Evolutionary conservation across 1,140 invertebrate species (phyloP).

Genomic region (Catajapyx aquilonaris): DNA sequence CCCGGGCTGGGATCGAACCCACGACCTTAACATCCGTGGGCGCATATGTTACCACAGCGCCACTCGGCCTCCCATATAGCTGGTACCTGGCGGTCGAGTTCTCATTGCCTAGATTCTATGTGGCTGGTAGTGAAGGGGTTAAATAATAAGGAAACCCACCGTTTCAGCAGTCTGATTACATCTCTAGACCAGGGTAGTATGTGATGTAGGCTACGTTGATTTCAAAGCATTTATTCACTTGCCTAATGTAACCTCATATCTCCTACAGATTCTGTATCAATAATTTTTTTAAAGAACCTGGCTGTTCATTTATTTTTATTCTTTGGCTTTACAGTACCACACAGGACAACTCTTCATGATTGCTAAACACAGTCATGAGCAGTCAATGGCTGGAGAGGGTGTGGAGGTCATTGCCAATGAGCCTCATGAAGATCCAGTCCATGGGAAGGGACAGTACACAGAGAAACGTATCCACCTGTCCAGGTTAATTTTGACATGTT

Average conservation of each 20-base stretch:
- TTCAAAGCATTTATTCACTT: constrained; percentile 1
- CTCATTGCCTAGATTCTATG: too few species aligned
- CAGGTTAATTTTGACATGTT: too few species aligned
- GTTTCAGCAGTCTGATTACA: too few species aligned
- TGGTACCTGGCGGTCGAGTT: too few species aligned
- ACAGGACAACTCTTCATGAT: constrained; percentile 91
- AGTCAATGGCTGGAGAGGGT: constrained; percentile 73
- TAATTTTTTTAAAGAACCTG: constrained; percentile 5
- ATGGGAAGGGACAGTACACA: constrained; percentile 71
- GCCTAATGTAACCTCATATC: constrained; percentile 1
- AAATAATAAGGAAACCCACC: too few species aligned
- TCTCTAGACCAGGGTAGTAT: too few species aligned
- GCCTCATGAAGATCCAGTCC: constrained; percentile 48
- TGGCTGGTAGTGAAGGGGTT: too few species aligned
- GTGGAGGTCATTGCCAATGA: constrained; percentile 74
- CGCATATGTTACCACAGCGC: too few species aligned
- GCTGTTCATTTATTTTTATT: constrained; percentile 4
- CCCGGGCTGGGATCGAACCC: too few species aligned
- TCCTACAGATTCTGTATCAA: constrained; percentile 4
- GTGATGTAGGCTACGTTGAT: too few species aligned
- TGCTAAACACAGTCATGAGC: constrained; percentile 73
- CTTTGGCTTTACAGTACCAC: constrained; percentile 42
- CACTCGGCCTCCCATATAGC: too few species aligned
- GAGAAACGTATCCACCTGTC: constrained; percentile 82
- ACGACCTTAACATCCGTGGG: too few species aligned